Base-by-base conservation (phyloP, 2,888 invertebrate genomes). In the Pachycephus smyrnensis region DNA sequence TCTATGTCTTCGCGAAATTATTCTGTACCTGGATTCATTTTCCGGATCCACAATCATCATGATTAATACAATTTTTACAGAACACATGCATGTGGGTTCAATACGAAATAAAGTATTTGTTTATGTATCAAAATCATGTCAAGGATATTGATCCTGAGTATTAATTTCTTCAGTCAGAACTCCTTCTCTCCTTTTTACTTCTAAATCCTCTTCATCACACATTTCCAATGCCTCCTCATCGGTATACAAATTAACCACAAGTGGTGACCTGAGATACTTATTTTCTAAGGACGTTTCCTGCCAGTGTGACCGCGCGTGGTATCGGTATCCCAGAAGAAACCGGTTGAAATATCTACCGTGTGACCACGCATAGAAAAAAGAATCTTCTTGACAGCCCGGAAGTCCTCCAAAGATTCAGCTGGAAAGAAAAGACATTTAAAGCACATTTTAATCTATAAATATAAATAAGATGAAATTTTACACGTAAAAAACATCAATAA, bases 281-380 rank as follows among this genome's bases (percentile, higher is more conserved):
- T 79, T 80, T 80, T 80, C 78, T 68, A 75, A 35, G 74, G 73
- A 75, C 69, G 73, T 78, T 82, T 82, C 79, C 77, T 79, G 79
- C 79, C 76, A 76, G 68, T 74, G 33, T 36, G 73, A 76, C 36
- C 77, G 69, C 74, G 74, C 77, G 82, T 78, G 81, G 80, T 83
- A 81, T 84, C 83, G 74, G 77, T 79, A 76, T 81, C 83, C 79
- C 82, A 83, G 71, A 77, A 23, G 23, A 81, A 88, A 88, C 88
- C 89, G 88, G 88, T 88, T 88, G 87, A 79, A 76, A 89, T 77
- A 76, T 15, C 87, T 80, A 89, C 88, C 86, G 86, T 85, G 87
- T 77, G 86, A 88, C 86, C 83, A 77, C 82, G 80, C 69, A 76
- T 76, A 76, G 37, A 75, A 76, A 76, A 40, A 30, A 75, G 74